These are phyloP conservation scores for Heliconius hortense DNA, from an alignment of 2,888 invertebrate genomes.

Conservation along the genomic window DNA sequence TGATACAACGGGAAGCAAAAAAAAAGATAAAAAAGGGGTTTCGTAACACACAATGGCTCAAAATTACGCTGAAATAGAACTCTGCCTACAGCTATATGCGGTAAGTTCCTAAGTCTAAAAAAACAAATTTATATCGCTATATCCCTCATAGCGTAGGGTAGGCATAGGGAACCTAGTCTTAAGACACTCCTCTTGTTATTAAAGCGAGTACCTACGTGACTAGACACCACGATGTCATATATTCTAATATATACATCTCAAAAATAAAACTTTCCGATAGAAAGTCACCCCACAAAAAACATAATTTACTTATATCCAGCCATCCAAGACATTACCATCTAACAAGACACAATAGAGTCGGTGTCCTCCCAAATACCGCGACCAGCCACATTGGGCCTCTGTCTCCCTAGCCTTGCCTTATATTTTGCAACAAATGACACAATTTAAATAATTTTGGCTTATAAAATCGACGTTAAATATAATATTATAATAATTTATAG, in stretches of 20 bases:
- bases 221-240: not conserved
- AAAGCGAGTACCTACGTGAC: too few relatives aligned
- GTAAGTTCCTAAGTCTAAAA: too few relatives aligned
- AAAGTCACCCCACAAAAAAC: constrained; percentile 56
- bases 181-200: not conserved
- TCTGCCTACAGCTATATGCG: too few relatives aligned
- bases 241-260: not conserved
- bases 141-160: not conserved
- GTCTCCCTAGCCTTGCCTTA: constrained; percentile 39
- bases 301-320: constrained; percentile 78
- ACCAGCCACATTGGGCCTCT: constrained; percentile 54
- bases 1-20: too few relatives aligned
- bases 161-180: not conserved
- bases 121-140: too few relatives aligned
- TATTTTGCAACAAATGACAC: constrained; percentile 15
- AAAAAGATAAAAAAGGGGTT: not conserved
- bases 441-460: not conserved
- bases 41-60: not conserved
- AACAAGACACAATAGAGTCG: constrained; percentile 79
- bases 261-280: constrained; percentile 15
- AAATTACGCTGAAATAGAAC: not conserved
- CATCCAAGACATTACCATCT: constrained; percentile 77
- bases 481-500: too few relatives aligned
- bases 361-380: constrained; percentile 61
- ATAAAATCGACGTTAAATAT: too few relatives aligned